Evolutionary conservation across 30 jellyfish, hydroid and myxozoan species (phyloP).

Genomic region (Aurelia coerulea): DNA sequence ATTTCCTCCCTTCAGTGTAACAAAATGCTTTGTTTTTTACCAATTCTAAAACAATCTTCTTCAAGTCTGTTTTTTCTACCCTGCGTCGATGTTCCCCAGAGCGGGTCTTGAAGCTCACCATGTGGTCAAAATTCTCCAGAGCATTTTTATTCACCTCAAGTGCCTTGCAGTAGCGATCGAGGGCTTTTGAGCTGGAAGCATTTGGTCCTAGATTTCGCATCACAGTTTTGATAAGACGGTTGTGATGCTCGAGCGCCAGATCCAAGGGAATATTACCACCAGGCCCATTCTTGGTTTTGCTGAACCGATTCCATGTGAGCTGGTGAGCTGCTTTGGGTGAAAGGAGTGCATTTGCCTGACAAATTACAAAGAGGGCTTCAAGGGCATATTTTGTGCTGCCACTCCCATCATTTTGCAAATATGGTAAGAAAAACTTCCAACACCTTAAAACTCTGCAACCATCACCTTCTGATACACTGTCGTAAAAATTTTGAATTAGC

Average conservation of each 20-base stretch:
- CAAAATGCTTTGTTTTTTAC: no score
- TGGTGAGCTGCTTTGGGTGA: constrained; percentile 49
- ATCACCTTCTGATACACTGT: constrained; percentile 29
- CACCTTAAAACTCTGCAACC: constrained; percentile 10
- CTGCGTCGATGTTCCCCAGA: constrained; percentile 23
- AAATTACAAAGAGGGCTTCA: not conserved
- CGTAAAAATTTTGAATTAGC: constrained; percentile 17
- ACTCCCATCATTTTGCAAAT: constrained; percentile 18
- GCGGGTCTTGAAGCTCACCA: not conserved
- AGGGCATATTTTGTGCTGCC: constrained; percentile 29
- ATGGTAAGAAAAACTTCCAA: constrained; percentile 24
- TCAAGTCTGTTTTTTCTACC: not conserved
- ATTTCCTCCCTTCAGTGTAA: no score
- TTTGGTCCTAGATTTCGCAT: no score
- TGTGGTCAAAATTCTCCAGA: constrained; percentile 22
- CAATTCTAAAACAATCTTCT: no score
- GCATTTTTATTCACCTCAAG: no score
- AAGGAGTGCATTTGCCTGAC: constrained; percentile 23
- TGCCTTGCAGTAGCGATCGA: no score
- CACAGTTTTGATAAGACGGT: constrained; percentile 1
- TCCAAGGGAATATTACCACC: constrained; percentile 52
- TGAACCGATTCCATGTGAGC: constrained; percentile 33
- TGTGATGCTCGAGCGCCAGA: constrained; percentile 32
- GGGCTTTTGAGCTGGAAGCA: no score
- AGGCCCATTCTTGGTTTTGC: constrained; percentile 17